Conservation (phyloP, 2,888 invertebrate species). For the Volucella inanis region DNA sequence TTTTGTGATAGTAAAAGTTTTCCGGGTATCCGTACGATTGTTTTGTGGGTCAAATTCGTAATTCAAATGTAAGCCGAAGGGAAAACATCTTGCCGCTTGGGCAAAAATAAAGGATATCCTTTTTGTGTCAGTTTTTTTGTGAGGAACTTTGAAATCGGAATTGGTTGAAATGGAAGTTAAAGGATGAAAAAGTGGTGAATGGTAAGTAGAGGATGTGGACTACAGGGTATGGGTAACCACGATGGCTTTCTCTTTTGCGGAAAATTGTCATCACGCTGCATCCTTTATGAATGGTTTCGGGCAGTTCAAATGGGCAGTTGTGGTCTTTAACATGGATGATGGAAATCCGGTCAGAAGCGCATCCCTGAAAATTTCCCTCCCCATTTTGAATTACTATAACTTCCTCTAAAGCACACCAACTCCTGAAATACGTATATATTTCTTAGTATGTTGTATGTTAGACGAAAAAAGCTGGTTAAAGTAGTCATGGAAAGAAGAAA, state of each 20-base stretch:
- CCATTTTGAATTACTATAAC: conserved; percentile 1
- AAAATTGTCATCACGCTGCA: conserved; percentile 70
- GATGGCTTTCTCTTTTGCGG: conserved; percentile 37
- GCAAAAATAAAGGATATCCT: conserved; percentile 63
- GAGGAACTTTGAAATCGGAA: conserved; percentile 4
- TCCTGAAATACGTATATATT: neutral
- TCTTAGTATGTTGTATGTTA: neutral
- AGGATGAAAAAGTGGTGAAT: too few relatives aligned
- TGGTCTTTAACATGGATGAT: conserved; percentile 67
- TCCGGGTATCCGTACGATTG: conserved; percentile 56
- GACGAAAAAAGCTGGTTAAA: conserved; percentile 8
- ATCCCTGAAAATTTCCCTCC: conserved; percentile 51
- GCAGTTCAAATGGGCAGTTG: conserved; percentile 54
- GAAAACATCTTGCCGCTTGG: conserved; percentile 54
- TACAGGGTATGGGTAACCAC: conserved; percentile 18
- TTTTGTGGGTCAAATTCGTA: conserved; percentile 73
- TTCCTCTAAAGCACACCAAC: neutral
- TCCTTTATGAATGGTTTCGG: conserved; percentile 54
- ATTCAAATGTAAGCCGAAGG: conserved; percentile 59
- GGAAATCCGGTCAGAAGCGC: conserved; percentile 70
- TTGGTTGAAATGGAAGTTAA: neutral
- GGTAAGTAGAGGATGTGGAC: neutral
- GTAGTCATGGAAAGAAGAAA: conserved; percentile 19
- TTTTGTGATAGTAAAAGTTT: conserved; percentile 74
- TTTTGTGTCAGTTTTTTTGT: conserved; percentile 60